phyloP scores from a whole-genome alignment of 2,797 vertebrate species.

The Brachymystax lenok region DNA sequence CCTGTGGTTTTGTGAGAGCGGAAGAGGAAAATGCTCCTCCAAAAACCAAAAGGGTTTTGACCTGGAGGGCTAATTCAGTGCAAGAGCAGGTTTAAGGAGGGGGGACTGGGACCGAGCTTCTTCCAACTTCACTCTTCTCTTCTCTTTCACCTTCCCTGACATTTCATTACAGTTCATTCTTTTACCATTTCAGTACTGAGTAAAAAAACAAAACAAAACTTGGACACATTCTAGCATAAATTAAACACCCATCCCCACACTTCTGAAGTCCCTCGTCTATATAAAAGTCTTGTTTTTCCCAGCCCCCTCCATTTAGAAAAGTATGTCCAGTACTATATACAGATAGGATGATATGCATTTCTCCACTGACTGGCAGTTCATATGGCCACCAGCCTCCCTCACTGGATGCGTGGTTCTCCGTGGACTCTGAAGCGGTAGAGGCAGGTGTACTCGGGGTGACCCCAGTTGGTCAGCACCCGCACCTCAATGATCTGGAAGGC shows the following conservation, averaged over 20 bases:
- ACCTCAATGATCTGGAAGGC: conserved; percentile 93
- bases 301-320: conserved; percentile 38
- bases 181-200: conserved; percentile 33
- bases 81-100: conserved; percentile 59
- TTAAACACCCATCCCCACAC: conserved; percentile 35
- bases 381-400: conserved; percentile 23
- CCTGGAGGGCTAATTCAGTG: conserved; percentile 60
- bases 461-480: conserved; percentile 93
- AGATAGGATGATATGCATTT: conserved; percentile 53
- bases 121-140: conserved; percentile 54
- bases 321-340: conserved; percentile 66
- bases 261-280: conserved; percentile 36
- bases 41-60: conserved; percentile 24
- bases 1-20: conserved; percentile 31
- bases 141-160: conserved; percentile 34
- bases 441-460: conserved; percentile 92
- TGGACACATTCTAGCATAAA: conserved; percentile 42
- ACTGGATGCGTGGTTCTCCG: conserved; percentile 77
- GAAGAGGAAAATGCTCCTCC: conserved; percentile 43
- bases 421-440: conserved; percentile 95
- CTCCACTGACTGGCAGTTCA: conserved; percentile 3
- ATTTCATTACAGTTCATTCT: conserved; percentile 39
- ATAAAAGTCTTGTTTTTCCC: conserved; percentile 28
- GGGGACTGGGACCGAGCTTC: conserved; percentile 43
- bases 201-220: conserved; percentile 36